Percentiles rank a stretch among this genome's conserved stretches.
Evolutionary conservation across 2,888 invertebrate genomes (phyloP).

Genomic region (Fragum sueziense): DNA sequence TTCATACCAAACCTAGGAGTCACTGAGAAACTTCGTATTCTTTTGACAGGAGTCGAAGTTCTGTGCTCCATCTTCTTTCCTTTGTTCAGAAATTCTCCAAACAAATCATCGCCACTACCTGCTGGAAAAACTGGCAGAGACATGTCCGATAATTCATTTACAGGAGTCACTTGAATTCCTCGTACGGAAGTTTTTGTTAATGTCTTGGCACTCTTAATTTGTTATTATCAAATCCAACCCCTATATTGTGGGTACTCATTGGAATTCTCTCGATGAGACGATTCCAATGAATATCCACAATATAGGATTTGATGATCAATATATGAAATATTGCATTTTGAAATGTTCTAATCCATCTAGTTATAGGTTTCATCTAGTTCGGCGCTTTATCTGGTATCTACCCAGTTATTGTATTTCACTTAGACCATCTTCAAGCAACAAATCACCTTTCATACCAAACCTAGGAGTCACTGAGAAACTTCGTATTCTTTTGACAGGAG

Average conservation of each 20-base stretch:
- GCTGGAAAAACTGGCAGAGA: conserved; percentile 2
- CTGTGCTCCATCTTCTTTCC: neutral
- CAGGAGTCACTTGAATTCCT: conserved; percentile 13
- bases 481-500: neutral
- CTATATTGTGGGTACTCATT: no score
- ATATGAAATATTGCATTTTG: no score
- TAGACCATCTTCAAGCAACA: neutral
- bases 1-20: neutral
- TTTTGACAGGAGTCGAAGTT: neutral
- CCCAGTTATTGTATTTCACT: conserved; percentile 14
- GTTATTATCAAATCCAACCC: no score
- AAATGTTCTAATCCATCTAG: no score
- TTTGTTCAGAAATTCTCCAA: neutral
- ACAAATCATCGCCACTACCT: neutral
- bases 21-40: neutral
- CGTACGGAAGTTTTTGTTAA: neutral
- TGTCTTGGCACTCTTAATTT: no score
- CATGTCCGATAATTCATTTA: conserved; percentile 1
- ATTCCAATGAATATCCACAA: no score
- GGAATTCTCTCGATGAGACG: no score
- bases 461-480: neutral
- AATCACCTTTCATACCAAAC: neutral
- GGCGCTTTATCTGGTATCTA: no score
- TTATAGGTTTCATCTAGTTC: no score
- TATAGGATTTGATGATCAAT: no score